Evolutionary conservation across 2,888 invertebrate genomes (phyloP), one percentile per base, ranked within the genome.

Genomic region (Tachina fera): DNA sequence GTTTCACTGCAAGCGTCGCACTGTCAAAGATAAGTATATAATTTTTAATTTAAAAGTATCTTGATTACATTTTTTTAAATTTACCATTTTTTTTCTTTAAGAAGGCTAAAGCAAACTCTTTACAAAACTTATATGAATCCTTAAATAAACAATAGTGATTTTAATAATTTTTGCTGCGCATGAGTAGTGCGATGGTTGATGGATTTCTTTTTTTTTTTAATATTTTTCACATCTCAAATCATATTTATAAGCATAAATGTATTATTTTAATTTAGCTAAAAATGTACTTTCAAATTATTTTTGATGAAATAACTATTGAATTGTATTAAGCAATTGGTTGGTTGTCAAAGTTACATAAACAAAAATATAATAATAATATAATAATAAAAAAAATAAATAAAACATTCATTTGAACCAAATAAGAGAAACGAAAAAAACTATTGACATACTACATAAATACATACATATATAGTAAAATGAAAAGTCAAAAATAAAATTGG

Each of bases 241-340:
- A 47, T 39, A 53, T 75, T 75, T 63, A 43, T 63, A 19, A 9
- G 51, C 14, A 53, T 31, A 31, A 31, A 6, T 31, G 31, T 31
- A 31, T 31, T 31, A 53, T 16, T 53, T 14, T 43, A 51, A 63
- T 53, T 63, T 63, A 51, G 9, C 6, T 8, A n/a, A 31, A 31
- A 43, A 71, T 13, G 9, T 63, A 63, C 74, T 63, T 63, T 75
- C 51, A 63, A 63, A 75, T 53, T 41, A 22, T 11, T 51, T 45
- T 60, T 13, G 13, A 14, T 43, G 19, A n/a, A 22, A 58, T 9
- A 45, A 4, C 39, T 71, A 8, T 22, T 22, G 22, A 58, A 41
- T 58, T 45, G 22, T 19, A 4, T 19, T 31, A 45, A 45, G 31
- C 56, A 31, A 58, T 43, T 70, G 19, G 13, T n/a, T 72, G 53